These are phyloP conservation scores for Sebastes itinus DNA, from an alignment of 2,797 vertebrate genomes.

Conservation along the genomic window DNA sequence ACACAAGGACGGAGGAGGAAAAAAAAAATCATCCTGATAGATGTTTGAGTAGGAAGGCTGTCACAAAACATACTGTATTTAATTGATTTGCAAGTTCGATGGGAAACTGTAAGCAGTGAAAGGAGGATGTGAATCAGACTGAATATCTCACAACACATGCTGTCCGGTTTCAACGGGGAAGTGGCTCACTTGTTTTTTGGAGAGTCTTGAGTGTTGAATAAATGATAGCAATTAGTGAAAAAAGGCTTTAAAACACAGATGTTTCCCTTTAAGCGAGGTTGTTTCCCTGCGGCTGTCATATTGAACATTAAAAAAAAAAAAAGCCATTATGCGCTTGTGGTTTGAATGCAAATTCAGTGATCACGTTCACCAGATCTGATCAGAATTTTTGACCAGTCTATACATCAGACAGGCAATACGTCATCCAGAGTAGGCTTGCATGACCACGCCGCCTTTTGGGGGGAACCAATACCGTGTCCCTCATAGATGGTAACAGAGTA, in stretches of 20 bases:
- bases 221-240: slow-evolving; percentile 43
- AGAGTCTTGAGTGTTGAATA: slow-evolving; percentile 26
- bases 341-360: not conserved
- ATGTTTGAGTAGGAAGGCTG: slow-evolving; percentile 20
- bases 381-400: not conserved
- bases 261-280: slow-evolving; percentile 14
- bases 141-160: not conserved
- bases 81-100: slow-evolving; percentile 38
- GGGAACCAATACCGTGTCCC: too few relatives aligned
- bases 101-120: slow-evolving; percentile 2
- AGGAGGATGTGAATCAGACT: slow-evolving; percentile 13
- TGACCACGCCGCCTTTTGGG: too few relatives aligned
- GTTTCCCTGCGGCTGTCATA: not conserved
- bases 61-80: slow-evolving; percentile 16
- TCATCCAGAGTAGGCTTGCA: too few relatives aligned
- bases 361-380: not conserved
- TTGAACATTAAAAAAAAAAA: not conserved
- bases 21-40: slow-evolving; percentile 23
- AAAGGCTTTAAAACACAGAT: slow-evolving; percentile 21
- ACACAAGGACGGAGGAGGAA: not conserved
- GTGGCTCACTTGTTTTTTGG: slow-evolving; percentile 3
- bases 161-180: slow-evolving; percentile 3
- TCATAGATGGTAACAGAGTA: too few relatives aligned
- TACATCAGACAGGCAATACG: too few relatives aligned
- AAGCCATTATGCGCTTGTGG: not conserved